Percentiles rank a stretch among this genome's conserved stretches.
Evolutionary conservation across 2,888 invertebrate species (phyloP).

Genomic region (Synanthedon andrenaeformis): DNA sequence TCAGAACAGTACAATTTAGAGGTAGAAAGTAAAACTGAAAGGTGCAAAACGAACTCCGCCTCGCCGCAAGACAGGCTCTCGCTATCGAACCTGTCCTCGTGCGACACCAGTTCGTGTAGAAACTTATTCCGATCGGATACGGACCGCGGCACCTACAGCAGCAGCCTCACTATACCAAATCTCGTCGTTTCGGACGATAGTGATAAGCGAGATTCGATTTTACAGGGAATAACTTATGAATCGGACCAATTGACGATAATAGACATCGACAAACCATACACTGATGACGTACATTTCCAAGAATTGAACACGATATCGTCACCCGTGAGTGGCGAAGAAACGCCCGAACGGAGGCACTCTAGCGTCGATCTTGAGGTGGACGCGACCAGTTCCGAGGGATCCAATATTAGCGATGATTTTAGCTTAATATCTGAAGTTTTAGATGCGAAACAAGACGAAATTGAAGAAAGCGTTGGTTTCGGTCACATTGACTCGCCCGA

Average conservation of each 20-base stretch:
- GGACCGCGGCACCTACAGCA: slow-evolving; percentile 41
- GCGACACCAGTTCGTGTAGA: slow-evolving; percentile 61
- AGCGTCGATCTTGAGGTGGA: slow-evolving; percentile 63
- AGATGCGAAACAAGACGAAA: slow-evolving; percentile 59
- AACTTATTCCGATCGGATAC: slow-evolving; percentile 47
- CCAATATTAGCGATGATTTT: slow-evolving; percentile 77
- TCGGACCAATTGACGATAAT: slow-evolving; percentile 76
- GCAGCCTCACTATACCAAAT: slow-evolving; percentile 63
- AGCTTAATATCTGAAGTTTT: slow-evolving; percentile 78
- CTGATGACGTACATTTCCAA: slow-evolving; percentile 53
- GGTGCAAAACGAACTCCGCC: slow-evolving; percentile 36
- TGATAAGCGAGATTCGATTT: slow-evolving; percentile 50
- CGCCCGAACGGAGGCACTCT: slow-evolving; percentile 53
- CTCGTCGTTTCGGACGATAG: slow-evolving; percentile 61
- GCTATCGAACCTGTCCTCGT: slow-evolving; percentile 55
- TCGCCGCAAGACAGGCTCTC: slow-evolving; percentile 51
- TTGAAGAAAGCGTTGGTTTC: slow-evolving; percentile 68
- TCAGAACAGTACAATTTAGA: slow-evolving; percentile 36
- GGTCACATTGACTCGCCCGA: slow-evolving; percentile 88
- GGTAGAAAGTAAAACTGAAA: slow-evolving; percentile 33
- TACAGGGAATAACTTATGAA: slow-evolving; percentile 68
- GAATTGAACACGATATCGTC: slow-evolving; percentile 40
- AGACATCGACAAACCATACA: slow-evolving; percentile 71
- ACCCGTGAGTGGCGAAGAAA: slow-evolving; percentile 48
- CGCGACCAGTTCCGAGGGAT: slow-evolving; percentile 72